phyloP scores from a whole-genome alignment of 2,113 vertebrate species.

The Lonchura striata region DNA sequence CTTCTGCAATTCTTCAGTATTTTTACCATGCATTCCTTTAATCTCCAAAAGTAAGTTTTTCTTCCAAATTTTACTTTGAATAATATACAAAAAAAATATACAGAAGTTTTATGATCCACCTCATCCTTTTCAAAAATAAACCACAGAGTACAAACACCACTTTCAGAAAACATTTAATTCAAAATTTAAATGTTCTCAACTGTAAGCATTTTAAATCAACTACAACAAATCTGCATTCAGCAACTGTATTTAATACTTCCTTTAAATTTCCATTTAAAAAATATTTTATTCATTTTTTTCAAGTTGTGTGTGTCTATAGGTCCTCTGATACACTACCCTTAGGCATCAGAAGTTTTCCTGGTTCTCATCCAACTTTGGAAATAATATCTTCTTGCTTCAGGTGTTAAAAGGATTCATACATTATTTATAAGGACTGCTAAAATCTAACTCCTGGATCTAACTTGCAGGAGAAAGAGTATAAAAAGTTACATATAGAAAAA shows the following conservation, averaged over 20 bases:
- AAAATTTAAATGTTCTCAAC: neutral
- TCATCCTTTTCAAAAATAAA: neutral
- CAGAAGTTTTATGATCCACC: neutral
- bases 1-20: neutral
- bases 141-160: neutral
- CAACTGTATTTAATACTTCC: neutral
- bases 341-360: conserved; percentile 66
- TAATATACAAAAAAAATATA: neutral
- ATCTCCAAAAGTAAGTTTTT: neutral
- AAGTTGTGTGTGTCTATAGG: conserved; percentile 17
- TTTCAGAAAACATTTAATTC: neutral
- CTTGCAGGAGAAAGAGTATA: conserved; percentile 49
- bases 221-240: neutral
- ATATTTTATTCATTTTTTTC: conserved; percentile 1
- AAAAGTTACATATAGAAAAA: conserved; percentile 43
- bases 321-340: conserved; percentile 45
- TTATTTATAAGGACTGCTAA: conserved; percentile 66
- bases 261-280: neutral
- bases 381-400: conserved; percentile 65
- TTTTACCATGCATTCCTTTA: neutral
- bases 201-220: neutral
- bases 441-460: conserved; percentile 67
- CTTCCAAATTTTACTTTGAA: neutral
- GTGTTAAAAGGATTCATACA: conserved; percentile 67
- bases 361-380: conserved; percentile 64